Evolutionary conservation across 2,113 vertebrate species (phyloP).

Genomic region (Coregonus clupeaformis): DNA sequence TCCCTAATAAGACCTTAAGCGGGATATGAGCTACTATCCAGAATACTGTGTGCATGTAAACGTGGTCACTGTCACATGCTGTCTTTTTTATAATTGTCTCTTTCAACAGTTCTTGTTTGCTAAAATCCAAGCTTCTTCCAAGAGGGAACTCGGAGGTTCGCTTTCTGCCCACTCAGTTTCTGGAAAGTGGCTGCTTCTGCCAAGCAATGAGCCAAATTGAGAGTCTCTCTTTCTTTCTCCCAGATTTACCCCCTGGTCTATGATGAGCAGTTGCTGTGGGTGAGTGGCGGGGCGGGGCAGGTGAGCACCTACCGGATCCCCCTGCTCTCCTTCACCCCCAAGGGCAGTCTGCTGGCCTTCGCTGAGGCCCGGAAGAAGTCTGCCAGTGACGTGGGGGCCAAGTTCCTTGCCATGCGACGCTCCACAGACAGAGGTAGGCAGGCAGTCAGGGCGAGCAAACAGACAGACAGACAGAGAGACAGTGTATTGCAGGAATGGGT

Average conservation of each 20-base stretch:
- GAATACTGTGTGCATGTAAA: no score
- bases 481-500: no score
- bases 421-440: conserved; percentile 82
- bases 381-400: conserved; percentile 73
- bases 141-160: no score
- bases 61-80: background rate
- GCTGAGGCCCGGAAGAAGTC: conserved; percentile 81
- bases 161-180: no score
- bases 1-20: no score
- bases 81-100: background rate
- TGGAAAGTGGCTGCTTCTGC: background rate
- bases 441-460: background rate
- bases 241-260: conserved; percentile 80
- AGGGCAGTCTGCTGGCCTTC: conserved; percentile 83
- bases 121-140: background rate
- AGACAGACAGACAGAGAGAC: background rate
- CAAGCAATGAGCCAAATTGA: background rate
- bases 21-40: no score
- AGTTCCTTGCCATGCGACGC: conserved; percentile 83
- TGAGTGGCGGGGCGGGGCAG: conserved; percentile 73
- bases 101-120: background rate
- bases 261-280: conserved; percentile 87
- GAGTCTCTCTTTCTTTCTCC: background rate
- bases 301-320: conserved; percentile 85
- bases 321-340: conserved; percentile 76